Percentiles rank a stretch among this genome's conserved stretches.
Conservation (phyloP, 2,888 invertebrate species). For the Metacarcinus magister region DNA sequence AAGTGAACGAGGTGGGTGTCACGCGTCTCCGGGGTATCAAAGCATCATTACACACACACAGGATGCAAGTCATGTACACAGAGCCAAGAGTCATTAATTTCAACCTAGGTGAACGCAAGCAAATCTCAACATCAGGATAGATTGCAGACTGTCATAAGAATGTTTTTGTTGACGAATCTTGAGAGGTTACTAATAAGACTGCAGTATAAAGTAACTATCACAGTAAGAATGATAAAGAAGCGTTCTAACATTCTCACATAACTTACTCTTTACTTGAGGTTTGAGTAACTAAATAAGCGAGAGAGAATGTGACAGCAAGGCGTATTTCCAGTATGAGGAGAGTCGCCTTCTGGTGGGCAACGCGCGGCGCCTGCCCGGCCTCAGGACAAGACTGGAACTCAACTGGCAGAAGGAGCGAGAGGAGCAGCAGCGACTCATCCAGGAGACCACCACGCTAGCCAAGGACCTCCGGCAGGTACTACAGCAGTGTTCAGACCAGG, state of each 20-base stretch:
- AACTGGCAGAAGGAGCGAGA: slow-evolving; percentile 97
- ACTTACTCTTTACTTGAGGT: not conserved
- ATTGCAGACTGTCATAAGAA: no score
- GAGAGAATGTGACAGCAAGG: not conserved
- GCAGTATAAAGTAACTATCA: not conserved
- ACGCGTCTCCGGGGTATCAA: not conserved
- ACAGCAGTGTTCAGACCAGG: not conserved
- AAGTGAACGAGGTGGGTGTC: slow-evolving; percentile 90
- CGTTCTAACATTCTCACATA: not conserved
- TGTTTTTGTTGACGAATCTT: no score
- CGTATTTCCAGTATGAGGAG: slow-evolving; percentile 89
- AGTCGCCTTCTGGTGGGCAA: slow-evolving; percentile 93
- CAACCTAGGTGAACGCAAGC: no score
- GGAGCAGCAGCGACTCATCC: slow-evolving; percentile 94
- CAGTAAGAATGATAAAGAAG: not conserved
- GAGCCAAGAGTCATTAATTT: no score
- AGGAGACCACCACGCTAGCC: slow-evolving; percentile 95
- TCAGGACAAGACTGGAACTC: slow-evolving; percentile 94
- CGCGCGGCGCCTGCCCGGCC: slow-evolving; percentile 92
- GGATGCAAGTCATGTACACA: no score
- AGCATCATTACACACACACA: not conserved
- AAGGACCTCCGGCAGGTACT: slow-evolving; percentile 88
- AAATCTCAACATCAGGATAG: no score
- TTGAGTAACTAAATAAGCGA: not conserved
- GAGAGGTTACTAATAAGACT: not conserved